Conservation (phyloP, 2,797 vertebrate genomes). For the Microtus californicus region DNA sequence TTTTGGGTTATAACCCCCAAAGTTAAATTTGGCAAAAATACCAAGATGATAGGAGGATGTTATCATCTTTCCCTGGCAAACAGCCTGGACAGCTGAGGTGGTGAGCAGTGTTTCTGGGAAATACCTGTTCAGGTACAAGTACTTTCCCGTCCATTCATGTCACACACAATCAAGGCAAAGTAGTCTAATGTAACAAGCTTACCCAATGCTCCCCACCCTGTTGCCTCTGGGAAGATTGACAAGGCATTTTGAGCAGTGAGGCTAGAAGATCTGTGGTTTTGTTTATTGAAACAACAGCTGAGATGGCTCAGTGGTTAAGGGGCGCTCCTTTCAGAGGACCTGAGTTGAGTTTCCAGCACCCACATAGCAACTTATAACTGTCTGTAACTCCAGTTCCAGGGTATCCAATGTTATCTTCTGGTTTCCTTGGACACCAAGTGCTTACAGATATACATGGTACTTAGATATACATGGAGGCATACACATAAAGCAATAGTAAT, state of each 20-base stretch:
- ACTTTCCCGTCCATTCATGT: too few species aligned
- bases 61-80: background rate
- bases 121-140: too few species aligned
- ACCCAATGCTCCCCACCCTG: background rate
- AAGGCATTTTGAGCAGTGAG: background rate
- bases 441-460: background rate
- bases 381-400: background rate
- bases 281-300: background rate
- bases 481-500: background rate
- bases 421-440: background rate
- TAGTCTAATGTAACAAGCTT: accelerated
- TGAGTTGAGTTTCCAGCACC: background rate
- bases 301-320: background rate
- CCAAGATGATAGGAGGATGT: background rate
- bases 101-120: background rate
- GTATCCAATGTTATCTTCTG: background rate
- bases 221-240: background rate
- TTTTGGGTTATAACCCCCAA: background rate
- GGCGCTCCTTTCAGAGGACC: background rate
- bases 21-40: background rate
- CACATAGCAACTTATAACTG: background rate
- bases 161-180: accelerated
- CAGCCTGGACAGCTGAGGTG: background rate
- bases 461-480: background rate
- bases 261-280: background rate